A percentile compares a stretch with the other conserved stretches of the same genome.
Conservation (phyloP, 2,113 vertebrate genomes). For the Pluvianellus socialis region DNA sequence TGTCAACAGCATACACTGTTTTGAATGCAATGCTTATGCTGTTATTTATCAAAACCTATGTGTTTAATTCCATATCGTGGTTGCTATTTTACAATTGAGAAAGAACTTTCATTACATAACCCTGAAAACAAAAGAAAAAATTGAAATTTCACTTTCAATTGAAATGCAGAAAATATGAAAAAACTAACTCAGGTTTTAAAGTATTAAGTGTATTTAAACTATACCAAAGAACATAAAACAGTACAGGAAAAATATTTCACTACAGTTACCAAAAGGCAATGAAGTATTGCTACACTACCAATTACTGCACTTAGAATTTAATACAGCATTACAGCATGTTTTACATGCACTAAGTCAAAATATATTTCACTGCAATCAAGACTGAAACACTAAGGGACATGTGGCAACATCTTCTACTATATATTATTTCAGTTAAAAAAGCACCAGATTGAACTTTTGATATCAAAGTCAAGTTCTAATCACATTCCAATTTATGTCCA, state of each 20-base stretch:
- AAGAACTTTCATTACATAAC: neutral
- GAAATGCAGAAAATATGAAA: neutral
- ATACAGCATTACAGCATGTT: neutral
- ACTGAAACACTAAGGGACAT: neutral
- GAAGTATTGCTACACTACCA: neutral
- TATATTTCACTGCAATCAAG: neutral
- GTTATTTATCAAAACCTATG: neutral
- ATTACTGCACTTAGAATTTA: neutral
- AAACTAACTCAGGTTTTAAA: neutral
- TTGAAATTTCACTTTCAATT: neutral
- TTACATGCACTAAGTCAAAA: neutral
- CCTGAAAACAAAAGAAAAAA: neutral
- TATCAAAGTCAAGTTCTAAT: neutral
- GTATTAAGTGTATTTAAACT: neutral
- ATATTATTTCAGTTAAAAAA: neutral
- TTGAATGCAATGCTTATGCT: neutral
- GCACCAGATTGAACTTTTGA: neutral
- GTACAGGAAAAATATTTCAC: neutral
- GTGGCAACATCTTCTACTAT: neutral
- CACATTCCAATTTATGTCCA: neutral
- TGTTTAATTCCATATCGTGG: neutral
- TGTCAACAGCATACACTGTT: neutral
- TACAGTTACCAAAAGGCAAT: neutral
- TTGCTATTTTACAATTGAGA: neutral
- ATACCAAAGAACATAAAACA: neutral